Evolutionary conservation across 2,797 vertebrate species (phyloP), one percentile per base, ranked within the genome.

Genomic region (Staurois parvus): DNA sequence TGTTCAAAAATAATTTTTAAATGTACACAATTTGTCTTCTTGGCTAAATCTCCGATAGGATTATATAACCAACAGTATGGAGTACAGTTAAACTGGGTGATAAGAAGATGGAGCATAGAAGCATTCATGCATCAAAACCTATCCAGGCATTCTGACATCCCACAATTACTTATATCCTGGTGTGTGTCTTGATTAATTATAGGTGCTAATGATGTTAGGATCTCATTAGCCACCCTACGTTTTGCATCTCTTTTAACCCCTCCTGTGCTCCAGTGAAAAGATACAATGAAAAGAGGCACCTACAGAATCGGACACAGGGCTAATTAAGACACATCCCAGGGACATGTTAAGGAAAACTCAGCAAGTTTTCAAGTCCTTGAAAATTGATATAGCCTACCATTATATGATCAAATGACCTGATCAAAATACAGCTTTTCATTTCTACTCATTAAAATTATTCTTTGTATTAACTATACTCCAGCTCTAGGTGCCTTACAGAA

Each of bases 181-280:
- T 85, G 84, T 79, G 84, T 78, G 68, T 85, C 84, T 79, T 85
- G 84, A 85, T 85, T 85, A 85, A 85, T 85, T 85, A 85, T 85
- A 85, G 84, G 84, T 79, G 84, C 74, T 85, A 85, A 85, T 85
- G 84, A 79, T 74, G 84, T 64, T 85, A 85, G 30, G 76, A 73
- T 85, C 84, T 85, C 69, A 80, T 85, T 85, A 85, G 30, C 70
- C 76, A 85, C 76, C 76, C 84, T 66, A 74, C 34, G 76, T 72
- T 74, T 79, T 72, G 5, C 29, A 74, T 84, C 32, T 79, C 17
- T 59, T 62, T 79, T 85, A 85, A 85, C 69, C 76, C 83, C 56
- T 78, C 42, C 64, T 24, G 19, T 59, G 45, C 75, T 72, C 56
- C 56, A 72, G 40, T 77, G 17, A 30, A 76, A 77, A 74, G 30